Base-by-base conservation (phyloP, 92 coral and sea anemone species). In the Porites rus region DNA sequence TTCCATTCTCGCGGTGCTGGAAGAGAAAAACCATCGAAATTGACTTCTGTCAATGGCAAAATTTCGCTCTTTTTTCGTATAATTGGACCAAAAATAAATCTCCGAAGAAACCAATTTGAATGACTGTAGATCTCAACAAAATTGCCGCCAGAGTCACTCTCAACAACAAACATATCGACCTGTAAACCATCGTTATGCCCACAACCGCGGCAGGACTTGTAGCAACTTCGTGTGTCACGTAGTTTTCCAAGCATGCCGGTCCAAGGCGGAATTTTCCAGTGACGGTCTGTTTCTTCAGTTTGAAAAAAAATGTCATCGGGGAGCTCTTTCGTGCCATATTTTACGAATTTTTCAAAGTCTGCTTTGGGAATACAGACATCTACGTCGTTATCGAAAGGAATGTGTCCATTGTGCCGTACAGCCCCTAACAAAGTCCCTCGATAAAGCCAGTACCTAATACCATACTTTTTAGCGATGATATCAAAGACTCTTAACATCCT, bases 271-370 rank as follows among this genome's bases (percentile, higher is more conserved):
- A 66, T n/a, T 83, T 76, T 77, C 72, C 69, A 89, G 46, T 76
- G 68, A 9, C 28, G 56, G 51, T 89, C 92, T 25, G 92, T 89
- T 11, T 51, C 24, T 52, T 83, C 85, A 2, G 89, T 77, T 85
- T 89, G 92, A 50, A 83, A 84, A 64, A 89, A 89, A 56, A 84
- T 78, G 64, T 77, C 92, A 5, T 52, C 77, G 6, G 92, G 92
- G 9, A 89, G 88, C 21, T 83, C 88, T 17, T 31, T 43, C 51
- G 59, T 51, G 6, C 80, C 83, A 7, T 50, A 79, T 20, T 58
- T 38, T 6, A 58, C 18, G 18, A 88, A 71, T 60, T 76, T 88
- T 21, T 76, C 69, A 69, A 46, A 88, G 59, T 88, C 92, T 19
- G 77, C 53, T 56, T 69, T 68, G 7, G 79, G 75, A 24, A 88